phyloP scores from a whole-genome alignment of 2,797 vertebrate species.

The Cryptoblepharus egeriae region DNA sequence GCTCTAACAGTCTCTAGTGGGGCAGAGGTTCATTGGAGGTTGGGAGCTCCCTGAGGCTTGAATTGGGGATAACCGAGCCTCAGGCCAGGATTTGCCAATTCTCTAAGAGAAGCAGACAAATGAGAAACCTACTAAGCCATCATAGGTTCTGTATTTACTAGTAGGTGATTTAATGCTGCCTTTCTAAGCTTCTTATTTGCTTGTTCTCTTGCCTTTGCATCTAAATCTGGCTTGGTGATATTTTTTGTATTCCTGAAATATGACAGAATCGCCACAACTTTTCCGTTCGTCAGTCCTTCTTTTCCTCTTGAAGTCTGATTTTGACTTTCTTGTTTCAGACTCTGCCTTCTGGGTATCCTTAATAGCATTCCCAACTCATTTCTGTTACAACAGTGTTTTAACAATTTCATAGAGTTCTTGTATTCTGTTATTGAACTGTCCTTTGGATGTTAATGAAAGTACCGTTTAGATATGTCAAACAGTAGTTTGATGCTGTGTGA shows the following conservation, averaged over 20 bases:
- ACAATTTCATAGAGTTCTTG: neutral
- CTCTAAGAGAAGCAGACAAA: neutral
- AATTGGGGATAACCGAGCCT: too few species aligned
- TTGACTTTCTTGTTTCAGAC: conserved; percentile 20
- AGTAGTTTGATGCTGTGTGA: neutral
- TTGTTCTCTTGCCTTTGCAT: neutral
- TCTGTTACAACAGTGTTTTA: neutral
- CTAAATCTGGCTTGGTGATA: neutral
- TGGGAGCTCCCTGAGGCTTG: too few species aligned
- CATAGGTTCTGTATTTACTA: neutral
- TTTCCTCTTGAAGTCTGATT: neutral
- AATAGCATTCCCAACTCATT: neutral
- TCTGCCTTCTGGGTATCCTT: conserved; percentile 1
- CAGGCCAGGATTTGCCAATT: too few species aligned
- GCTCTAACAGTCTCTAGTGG: too few species aligned
- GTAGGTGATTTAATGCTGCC: neutral
- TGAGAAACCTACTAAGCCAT: neutral
- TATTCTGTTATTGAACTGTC: neutral
- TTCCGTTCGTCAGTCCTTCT: neutral
- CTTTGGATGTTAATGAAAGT: neutral
- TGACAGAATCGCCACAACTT: neutral
- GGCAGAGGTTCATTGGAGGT: too few species aligned
- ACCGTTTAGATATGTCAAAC: neutral
- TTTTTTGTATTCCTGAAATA: neutral
- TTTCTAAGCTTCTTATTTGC: neutral